Base-by-base conservation (phyloP, 2,797 vertebrate species). In the Gila robusta region DNA sequence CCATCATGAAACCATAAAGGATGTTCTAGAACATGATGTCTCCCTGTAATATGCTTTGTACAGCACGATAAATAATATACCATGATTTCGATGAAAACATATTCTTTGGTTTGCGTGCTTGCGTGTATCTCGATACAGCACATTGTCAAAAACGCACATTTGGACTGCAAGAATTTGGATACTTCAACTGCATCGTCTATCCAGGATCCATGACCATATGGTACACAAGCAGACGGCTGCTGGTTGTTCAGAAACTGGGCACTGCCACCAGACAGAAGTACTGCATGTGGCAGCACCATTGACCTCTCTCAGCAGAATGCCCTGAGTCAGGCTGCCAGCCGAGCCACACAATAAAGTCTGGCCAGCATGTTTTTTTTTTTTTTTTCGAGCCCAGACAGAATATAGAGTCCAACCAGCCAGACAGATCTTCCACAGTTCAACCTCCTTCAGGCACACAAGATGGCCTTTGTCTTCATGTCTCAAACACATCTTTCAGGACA, bases 401-500 rank as follows among this genome's bases (percentile, higher is more conserved):
- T 89, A 84, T 76, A 85, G 79, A 64, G 74, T 69, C 79, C 80
- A 73, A 41, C 76, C 62, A 39, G 80, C 86, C 86, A 89, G 90
- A 91, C 89, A 89, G 89, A 83, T 88, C 90, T 85, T 85, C 84
- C 86, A 88, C 86, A 88, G 89, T 89, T 89, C 84, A 86, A 72
- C 84, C 87, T 88, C 80, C 88, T 88, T 86, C 86, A 88, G 84
- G 76, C 86, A 82, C 66, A 91, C 90, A 91, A 90, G 84, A 90
- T 90, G 77, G 82, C 81, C 89, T 90, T 91, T 91, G 90, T 91
- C 85, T 89, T 79, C 77, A 41, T 49, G 69, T 88, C 88, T 90
- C 89, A 91, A 91, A 90, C 85, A 79, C 82, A 85, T 89, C 86
- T 89, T 90, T 91, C 90, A 91, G 87, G 85, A 78, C 21, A 37